Evolutionary conservation across 92 coral and sea anemone genomes (phyloP).

Genomic region (Palythoa grandiflora): DNA sequence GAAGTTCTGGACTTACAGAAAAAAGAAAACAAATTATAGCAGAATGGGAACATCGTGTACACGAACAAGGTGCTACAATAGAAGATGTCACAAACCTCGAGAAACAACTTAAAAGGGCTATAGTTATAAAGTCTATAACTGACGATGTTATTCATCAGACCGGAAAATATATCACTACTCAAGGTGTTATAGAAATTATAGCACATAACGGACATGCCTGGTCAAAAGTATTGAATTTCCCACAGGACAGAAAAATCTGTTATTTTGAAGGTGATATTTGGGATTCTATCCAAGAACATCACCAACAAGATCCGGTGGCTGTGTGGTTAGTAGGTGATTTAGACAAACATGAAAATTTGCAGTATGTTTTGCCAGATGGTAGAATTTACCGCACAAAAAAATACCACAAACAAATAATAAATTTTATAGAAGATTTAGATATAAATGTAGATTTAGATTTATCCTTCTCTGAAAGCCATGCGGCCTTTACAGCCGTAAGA

Average conservation of each 20-base stretch:
- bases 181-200: background rate
- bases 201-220: conserved; percentile 30
- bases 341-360: background rate
- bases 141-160: background rate
- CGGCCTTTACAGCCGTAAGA: too few relatives aligned
- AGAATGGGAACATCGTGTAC: conserved; percentile 24
- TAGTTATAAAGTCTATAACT: conserved; percentile 16
- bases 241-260: background rate
- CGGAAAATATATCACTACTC: background rate
- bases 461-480: too few relatives aligned
- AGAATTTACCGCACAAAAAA: background rate
- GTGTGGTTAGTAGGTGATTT: background rate
- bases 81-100: conserved; percentile 22
- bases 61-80: conserved; percentile 3
- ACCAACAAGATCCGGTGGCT: background rate
- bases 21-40: background rate
- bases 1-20: background rate
- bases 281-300: background rate
- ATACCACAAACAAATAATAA: background rate
- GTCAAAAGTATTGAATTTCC: conserved; percentile 28
- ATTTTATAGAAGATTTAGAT: background rate
- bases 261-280: background rate
- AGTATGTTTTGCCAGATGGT: background rate
- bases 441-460: background rate
- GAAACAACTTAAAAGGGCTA: conserved; percentile 9